Evolutionary conservation across 2,113 vertebrate species (phyloP), one percentile per base, ranked within the genome.

Genomic region (Prinia subflava): DNA sequence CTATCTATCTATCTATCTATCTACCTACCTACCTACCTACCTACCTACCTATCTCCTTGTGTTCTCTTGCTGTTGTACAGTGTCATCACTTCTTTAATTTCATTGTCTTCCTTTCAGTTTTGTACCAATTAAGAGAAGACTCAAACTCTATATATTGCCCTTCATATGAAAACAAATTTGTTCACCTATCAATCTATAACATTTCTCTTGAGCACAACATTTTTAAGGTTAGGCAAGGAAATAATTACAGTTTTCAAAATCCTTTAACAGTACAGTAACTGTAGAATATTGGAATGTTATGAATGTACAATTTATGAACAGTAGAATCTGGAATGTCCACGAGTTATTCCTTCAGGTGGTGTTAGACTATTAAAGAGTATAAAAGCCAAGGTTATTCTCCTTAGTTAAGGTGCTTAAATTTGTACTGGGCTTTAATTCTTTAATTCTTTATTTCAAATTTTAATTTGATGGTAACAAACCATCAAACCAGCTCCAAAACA

Each of bases 91-190:
- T 70, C 30, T 69, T 91, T 60, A 59, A 14, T 69, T 91, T 23
- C n/a, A 69, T 6, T 65, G 13, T 20, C 15, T 70, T 84, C 19
- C 31, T 91, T 89, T 60, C 57, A 59, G 5, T 64, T 62, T 59
- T 2, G 0, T 59, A 39, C 4, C 24, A 44, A 7, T 55, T 59
- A 69, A 67, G 24, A 46, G 28, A 50, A 35, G 31, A 53, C 11
- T 57, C 27, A 41, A 19, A 41, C 4, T 0, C 4, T 6, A 2
- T 28, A 39, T 46, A 30, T 19, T 8, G 5, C 2, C 11, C 17
- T 64, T 39, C 14, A n/a, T 24, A 53, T 7, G 23, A n/a, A 79
- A 83, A 70, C 0, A 59, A 20, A n/a, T 16, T 70, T 82, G 6
- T 55, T 84, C 23, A 27, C 2, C 2, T 49, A 42, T 11, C 20